These are phyloP conservation scores for Coturnix japonica DNA, from an alignment of 2,113 vertebrate species.

Conservation along the genomic window DNA sequence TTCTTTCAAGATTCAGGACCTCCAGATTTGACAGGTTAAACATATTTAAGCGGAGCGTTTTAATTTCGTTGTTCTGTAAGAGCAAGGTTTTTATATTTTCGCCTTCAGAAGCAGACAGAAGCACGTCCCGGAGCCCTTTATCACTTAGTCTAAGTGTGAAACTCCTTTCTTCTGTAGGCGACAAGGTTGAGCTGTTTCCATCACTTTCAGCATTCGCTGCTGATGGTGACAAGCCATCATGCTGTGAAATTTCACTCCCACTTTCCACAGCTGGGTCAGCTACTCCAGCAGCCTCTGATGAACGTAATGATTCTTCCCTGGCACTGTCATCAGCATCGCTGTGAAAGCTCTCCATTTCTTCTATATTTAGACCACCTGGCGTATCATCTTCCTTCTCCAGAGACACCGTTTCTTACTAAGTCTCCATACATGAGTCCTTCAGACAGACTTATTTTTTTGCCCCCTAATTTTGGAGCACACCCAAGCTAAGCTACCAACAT, in stretches of 20 bases:
- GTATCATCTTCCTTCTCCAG: background rate
- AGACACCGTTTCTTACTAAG: background rate
- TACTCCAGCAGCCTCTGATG: background rate
- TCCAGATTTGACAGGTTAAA: conserved; percentile 60
- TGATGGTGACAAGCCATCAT: background rate
- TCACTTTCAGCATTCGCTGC: background rate
- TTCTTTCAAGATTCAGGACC: conserved; percentile 68
- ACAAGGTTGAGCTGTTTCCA: background rate
- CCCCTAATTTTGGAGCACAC: no score
- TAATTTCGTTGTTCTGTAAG: conserved; percentile 69
- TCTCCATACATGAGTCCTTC: background rate
- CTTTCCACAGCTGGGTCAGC: background rate
- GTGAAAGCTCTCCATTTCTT: background rate
- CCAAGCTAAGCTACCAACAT: background rate
- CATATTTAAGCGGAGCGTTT: conserved; percentile 38
- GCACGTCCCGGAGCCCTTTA: conserved; percentile 51
- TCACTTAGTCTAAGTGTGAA: conserved; percentile 49
- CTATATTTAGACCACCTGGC: background rate
- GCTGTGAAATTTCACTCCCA: background rate
- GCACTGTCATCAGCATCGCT: background rate
- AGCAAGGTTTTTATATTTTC: conserved; percentile 62
- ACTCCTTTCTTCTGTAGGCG: background rate
- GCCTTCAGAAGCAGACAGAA: conserved; percentile 42
- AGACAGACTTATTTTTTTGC: background rate
- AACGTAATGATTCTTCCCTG: background rate